Percentiles rank a stretch among this genome's conserved stretches.
Evolutionary conservation across 2,888 invertebrate species (phyloP).

Genomic region (Thereva nobilitata): DNA sequence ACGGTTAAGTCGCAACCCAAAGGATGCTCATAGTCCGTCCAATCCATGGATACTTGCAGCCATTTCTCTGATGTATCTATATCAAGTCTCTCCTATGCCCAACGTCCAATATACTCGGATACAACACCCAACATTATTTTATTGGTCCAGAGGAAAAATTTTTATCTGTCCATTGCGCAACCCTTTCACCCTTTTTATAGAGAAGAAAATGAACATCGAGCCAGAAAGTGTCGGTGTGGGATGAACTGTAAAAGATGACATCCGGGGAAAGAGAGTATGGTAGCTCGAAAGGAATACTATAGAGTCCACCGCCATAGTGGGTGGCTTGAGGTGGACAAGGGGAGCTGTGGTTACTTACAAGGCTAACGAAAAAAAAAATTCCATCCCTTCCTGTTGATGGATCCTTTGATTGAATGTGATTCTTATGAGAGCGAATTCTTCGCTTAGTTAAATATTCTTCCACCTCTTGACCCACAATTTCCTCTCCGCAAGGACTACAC

Average conservation of each 20-base stretch:
- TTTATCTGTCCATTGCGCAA: conserved; percentile 35
- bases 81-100: conserved; percentile 4
- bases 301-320: too few relatives aligned
- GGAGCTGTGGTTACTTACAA: too few relatives aligned
- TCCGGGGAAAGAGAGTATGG: background rate
- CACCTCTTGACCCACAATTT: conserved; percentile 14
- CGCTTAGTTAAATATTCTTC: background rate
- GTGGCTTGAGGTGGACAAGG: too few relatives aligned
- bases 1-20: conserved; percentile 9
- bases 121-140: conserved; percentile 27
- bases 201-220: conserved; percentile 21
- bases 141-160: conserved; percentile 34
- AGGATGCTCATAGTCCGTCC: conserved; percentile 9
- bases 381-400: background rate
- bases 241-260: conserved; percentile 26
- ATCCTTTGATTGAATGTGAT: background rate
- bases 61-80: conserved; percentile 19
- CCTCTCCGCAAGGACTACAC: background rate
- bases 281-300: background rate
- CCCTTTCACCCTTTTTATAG: conserved; percentile 29
- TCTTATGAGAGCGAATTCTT: too few relatives aligned
- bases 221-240: conserved; percentile 6
- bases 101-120: conserved; percentile 18
- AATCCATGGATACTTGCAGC: conserved; percentile 22
- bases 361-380: background rate